Percentiles rank a stretch among this genome's conserved stretches.
phyloP scores from a whole-genome alignment of 2,113 vertebrate genomes.

The Epinephelus moara region DNA sequence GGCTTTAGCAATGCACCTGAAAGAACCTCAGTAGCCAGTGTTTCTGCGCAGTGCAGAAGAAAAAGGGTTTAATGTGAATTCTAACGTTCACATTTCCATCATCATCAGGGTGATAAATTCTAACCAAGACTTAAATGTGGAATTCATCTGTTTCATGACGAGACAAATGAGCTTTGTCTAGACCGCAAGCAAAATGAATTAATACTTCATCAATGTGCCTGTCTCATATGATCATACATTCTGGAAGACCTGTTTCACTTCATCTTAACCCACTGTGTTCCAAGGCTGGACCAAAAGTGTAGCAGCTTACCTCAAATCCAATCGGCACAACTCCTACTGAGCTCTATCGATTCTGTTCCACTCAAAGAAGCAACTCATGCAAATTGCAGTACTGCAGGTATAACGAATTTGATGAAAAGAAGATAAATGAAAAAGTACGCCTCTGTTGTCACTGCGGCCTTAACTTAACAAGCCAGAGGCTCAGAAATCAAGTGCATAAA shows the following conservation, averaged over 20 bases:
- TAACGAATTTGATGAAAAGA: conserved; percentile 2
- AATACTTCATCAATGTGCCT: neutral
- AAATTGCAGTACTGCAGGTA: conserved; percentile 1
- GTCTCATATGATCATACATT: neutral
- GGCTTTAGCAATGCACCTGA: conserved; percentile 65
- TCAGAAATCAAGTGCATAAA: conserved; percentile 32
- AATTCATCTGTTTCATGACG: conserved; percentile 11
- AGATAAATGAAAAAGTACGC: conserved; percentile 3
- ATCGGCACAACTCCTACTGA: neutral
- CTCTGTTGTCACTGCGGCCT: conserved; percentile 3
- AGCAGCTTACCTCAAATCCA: neutral
- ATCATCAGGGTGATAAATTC: conserved; percentile 19
- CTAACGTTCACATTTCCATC: conserved; percentile 21
- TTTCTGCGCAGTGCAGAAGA: conserved; percentile 40
- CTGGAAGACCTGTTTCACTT: conserved; percentile 1
- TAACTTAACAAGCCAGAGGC: conserved; percentile 23
- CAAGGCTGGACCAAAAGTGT: neutral
- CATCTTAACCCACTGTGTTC: neutral
- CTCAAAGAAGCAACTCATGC: neutral
- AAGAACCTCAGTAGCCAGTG: conserved; percentile 35
- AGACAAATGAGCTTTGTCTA: conserved; percentile 34
- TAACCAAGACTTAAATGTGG: conserved; percentile 10
- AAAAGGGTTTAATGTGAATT: conserved; percentile 31
- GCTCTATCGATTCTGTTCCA: conserved; percentile 12
- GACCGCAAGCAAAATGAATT: conserved; percentile 4